Evolutionary conservation across 2,888 invertebrate species (phyloP).

Genomic region (Eurytoma adleriae): DNA sequence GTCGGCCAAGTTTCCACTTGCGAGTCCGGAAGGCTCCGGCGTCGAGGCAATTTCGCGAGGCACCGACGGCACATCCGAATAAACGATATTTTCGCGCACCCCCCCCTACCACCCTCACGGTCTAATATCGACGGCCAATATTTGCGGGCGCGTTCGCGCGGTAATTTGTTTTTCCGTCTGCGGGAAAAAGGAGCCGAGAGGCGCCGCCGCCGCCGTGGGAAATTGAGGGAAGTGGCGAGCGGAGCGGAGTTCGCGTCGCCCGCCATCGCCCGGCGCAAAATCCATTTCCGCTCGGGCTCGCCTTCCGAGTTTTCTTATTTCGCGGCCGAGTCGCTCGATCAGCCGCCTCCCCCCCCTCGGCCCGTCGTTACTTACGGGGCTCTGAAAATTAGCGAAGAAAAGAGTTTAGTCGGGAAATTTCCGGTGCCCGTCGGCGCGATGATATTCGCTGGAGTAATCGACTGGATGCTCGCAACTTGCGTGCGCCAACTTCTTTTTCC

Average conservation of each 20-base stretch:
- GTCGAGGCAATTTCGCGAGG: too few relatives aligned
- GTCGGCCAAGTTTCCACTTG: too few relatives aligned
- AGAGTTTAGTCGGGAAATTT: constrained; percentile 38
- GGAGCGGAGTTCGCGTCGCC: constrained; percentile 54
- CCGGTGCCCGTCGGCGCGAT: not conserved
- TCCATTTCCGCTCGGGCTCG: constrained; percentile 59
- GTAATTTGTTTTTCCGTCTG: constrained; percentile 67
- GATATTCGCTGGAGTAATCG: not conserved
- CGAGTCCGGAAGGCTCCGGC: too few relatives aligned
- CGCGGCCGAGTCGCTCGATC: constrained; percentile 23
- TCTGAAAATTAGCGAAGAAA: constrained; percentile 42
- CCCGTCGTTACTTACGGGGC: too few relatives aligned
- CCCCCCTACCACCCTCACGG: constrained; percentile 1
- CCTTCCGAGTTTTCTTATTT: constrained; percentile 43
- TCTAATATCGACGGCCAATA: constrained; percentile 62
- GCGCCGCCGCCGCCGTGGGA: constrained; percentile 18
- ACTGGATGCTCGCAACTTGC: too few relatives aligned
- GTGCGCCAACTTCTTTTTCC: too few relatives aligned
- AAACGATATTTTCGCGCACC: constrained; percentile 57
- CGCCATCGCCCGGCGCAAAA: constrained; percentile 44
- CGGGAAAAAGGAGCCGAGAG: constrained; percentile 54
- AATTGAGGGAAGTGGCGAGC: constrained; percentile 56
- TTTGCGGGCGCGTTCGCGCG: constrained; percentile 61
- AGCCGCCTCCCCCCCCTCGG: not conserved
- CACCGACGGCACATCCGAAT: not conserved